Percentiles rank a stretch among this genome's conserved stretches.
Conservation (phyloP, 2,888 invertebrate species). For the Hemaris fuciformis region DNA sequence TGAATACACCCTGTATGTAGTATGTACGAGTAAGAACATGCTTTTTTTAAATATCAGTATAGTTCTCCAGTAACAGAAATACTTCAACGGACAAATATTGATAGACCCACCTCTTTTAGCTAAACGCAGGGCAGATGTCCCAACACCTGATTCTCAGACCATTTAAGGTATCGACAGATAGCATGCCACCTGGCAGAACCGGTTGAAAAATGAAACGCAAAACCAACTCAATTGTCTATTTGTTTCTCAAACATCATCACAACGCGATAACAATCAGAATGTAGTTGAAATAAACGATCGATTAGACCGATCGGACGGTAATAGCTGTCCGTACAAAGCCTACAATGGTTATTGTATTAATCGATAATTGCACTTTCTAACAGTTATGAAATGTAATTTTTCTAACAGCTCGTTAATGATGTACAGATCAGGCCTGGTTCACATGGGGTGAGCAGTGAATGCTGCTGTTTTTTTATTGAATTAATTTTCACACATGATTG, state of each 20-base stretch:
- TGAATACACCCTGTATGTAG: no score
- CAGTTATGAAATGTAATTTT: conserved; percentile 4
- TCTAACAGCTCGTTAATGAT: conserved; percentile 6
- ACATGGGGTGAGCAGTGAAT: background rate
- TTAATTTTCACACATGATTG: no score
- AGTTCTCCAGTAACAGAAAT: no score
- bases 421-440: background rate
- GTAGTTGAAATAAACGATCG: background rate
- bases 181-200: background rate
- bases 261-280: background rate
- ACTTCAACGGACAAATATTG: no score
- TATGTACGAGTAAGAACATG: no score
- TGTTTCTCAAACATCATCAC: conserved; percentile 5
- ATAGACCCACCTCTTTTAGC: no score
- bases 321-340: conserved; percentile 21
- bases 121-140: background rate
- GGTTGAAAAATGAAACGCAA: background rate
- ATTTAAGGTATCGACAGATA: background rate
- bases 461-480: background rate
- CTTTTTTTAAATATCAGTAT: no score
- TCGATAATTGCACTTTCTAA: conserved; percentile 43
- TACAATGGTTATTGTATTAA: conserved; percentile 20
- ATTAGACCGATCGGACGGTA: conserved; percentile 15
- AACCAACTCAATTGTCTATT: background rate
- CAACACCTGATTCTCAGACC: background rate